Conservation (phyloP, 53 echinoderm and acorn worm genomes). For the Hippasteria phrygiana region DNA sequence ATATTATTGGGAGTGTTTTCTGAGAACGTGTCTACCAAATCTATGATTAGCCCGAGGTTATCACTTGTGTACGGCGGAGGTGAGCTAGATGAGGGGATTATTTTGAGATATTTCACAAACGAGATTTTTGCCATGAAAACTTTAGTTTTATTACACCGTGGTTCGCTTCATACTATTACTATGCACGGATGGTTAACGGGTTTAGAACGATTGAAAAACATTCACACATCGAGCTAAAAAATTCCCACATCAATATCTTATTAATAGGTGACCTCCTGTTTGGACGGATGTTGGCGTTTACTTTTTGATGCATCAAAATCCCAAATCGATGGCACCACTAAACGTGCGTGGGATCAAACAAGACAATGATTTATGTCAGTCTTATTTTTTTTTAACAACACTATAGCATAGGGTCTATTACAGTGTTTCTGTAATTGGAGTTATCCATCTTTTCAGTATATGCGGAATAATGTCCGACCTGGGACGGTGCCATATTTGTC, state of each 20-base stretch:
- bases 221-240: neutral
- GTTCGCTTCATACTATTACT: neutral
- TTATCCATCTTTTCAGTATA: neutral
- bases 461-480: neutral
- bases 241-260: neutral
- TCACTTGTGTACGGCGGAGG: too few relatives aligned
- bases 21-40: too few relatives aligned
- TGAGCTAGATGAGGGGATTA: too few relatives aligned
- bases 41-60: too few relatives aligned
- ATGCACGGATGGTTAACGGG: neutral
- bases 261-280: neutral
- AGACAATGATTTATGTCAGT: too few relatives aligned
- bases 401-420: too few relatives aligned
- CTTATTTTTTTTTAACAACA: too few relatives aligned
- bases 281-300: neutral
- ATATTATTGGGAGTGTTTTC: too few relatives aligned
- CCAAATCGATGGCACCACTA: too few relatives aligned
- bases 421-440: neutral
- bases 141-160: neutral
- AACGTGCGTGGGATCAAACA: too few relatives aligned
- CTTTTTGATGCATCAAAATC: neutral
- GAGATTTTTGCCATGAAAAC: slow-evolving; percentile 13
- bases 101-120: too few relatives aligned
- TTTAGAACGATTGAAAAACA: neutral
- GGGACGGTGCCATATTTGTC: slow-evolving; percentile 44